Percentiles rank a stretch among this genome's conserved stretches.
phyloP scores from a whole-genome alignment of 2,888 invertebrate species.

The Pheosia tremula region DNA sequence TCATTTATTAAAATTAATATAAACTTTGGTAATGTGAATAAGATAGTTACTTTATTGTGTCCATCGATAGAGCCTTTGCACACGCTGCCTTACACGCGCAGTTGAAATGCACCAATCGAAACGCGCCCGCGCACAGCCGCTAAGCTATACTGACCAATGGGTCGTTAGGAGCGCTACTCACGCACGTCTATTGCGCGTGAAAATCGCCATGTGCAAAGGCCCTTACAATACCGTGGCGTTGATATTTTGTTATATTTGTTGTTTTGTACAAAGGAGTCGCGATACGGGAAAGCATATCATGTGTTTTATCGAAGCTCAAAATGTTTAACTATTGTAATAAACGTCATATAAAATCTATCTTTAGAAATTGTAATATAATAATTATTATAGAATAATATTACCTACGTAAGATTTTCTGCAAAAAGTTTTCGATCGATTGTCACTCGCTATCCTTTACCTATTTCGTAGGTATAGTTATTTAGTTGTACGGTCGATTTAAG shows the following conservation, averaged over 20 bases:
- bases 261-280: conserved; percentile 65
- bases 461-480: conserved; percentile 23
- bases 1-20: conserved; percentile 24
- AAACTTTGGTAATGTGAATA: conserved; percentile 34
- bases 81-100: no score
- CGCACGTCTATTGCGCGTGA: no score
- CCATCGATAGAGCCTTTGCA: conserved; percentile 27
- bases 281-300: conserved; percentile 67
- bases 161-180: no score
- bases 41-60: conserved; percentile 41
- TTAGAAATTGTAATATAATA: conserved; percentile 45
- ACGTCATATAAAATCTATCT: conserved; percentile 45
- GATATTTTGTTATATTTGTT: conserved; percentile 72
- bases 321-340: conserved; percentile 55
- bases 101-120: no score
- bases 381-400: conserved; percentile 29
- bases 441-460: conserved; percentile 28
- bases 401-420: conserved; percentile 31
- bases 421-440: conserved; percentile 30
- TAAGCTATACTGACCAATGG: no score
- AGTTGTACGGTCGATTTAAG: conserved; percentile 18
- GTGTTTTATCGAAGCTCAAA: conserved; percentile 66
- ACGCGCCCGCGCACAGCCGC: no score
- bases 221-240: conserved; percentile 28
- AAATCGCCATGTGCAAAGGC: no score